Evolutionary conservation across 1,140 invertebrate species (phyloP).

Genomic region (Scaptomyza graminum): DNA sequence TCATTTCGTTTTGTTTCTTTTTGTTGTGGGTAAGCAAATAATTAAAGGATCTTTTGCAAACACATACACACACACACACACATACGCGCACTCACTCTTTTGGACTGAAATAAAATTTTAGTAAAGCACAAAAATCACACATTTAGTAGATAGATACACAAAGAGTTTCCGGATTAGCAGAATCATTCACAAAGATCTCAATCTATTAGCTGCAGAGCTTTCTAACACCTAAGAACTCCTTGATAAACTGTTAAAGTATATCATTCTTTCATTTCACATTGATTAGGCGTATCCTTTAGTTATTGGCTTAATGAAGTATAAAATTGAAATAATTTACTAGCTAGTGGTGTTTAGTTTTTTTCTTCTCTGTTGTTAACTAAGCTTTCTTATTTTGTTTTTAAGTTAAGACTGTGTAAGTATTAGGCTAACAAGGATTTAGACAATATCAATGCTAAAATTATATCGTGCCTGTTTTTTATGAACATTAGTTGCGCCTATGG

Average conservation of each 20-base stretch:
- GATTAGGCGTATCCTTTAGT: not conserved
- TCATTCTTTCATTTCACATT: not conserved
- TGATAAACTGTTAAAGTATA: not conserved
- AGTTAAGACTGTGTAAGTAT: constrained; percentile 36
- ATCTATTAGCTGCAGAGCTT: not conserved
- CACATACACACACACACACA: constrained; percentile 12
- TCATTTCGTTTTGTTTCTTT: constrained; percentile 19
- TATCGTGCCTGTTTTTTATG: constrained; percentile 54
- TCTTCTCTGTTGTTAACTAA: constrained; percentile 10
- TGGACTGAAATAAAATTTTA: constrained; percentile 7
- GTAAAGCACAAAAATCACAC: constrained; percentile 24
- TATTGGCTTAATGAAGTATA: constrained; percentile 55
- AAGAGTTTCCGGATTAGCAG: constrained; percentile 13
- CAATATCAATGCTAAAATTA: constrained; percentile 60
- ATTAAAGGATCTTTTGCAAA: constrained; percentile 21
- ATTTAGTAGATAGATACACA: not conserved
- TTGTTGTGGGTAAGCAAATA: constrained; percentile 39
- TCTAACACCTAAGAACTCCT: not conserved
- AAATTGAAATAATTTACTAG: constrained; percentile 75
- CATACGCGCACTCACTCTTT: constrained; percentile 19
- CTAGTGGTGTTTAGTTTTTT: constrained; percentile 50
- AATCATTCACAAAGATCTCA: constrained; percentile 1
- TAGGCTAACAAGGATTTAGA: constrained; percentile 19
- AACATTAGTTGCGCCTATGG: constrained; percentile 35
- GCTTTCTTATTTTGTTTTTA: constrained; percentile 33